A percentile compares a stretch with the other conserved stretches of the same genome.
phyloP scores from a whole-genome alignment of 2,888 invertebrate genomes.

The Phortica magna region DNA sequence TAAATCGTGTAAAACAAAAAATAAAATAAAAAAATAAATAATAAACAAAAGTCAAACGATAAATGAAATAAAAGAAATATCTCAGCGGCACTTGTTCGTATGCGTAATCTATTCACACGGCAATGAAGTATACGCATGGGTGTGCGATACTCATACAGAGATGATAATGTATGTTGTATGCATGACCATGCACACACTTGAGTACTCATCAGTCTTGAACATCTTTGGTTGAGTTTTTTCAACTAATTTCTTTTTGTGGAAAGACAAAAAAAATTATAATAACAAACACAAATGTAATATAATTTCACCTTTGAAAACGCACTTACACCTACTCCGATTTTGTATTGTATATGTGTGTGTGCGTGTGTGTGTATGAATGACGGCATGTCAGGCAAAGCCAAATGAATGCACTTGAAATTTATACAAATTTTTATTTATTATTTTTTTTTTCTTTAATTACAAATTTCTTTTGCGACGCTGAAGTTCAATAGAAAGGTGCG shows the following conservation, averaged over 20 bases:
- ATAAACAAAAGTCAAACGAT: neutral
- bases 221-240: neutral
- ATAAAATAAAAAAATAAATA: neutral
- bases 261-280: neutral
- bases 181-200: neutral
- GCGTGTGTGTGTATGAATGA: neutral
- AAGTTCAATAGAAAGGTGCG: conserved; percentile 1
- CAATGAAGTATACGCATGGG: conserved; percentile 57
- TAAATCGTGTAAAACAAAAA: no score
- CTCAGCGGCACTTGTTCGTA: conserved; percentile 25
- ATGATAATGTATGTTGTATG: neutral
- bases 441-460: conserved; percentile 7
- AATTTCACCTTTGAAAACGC: neutral
- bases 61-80: neutral
- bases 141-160: neutral
- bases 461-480: neutral
- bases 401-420: conserved; percentile 29
- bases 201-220: neutral
- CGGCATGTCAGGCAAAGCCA: conserved; percentile 2
- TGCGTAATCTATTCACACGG: conserved; percentile 39
- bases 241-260: conserved; percentile 24
- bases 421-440: neutral
- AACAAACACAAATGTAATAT: neutral
- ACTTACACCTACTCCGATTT: neutral
- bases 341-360: neutral